These are phyloP conservation scores for Zoanthus sansibaricus DNA, from an alignment of 92 coral and sea anemone genomes.

Conservation along the genomic window DNA sequence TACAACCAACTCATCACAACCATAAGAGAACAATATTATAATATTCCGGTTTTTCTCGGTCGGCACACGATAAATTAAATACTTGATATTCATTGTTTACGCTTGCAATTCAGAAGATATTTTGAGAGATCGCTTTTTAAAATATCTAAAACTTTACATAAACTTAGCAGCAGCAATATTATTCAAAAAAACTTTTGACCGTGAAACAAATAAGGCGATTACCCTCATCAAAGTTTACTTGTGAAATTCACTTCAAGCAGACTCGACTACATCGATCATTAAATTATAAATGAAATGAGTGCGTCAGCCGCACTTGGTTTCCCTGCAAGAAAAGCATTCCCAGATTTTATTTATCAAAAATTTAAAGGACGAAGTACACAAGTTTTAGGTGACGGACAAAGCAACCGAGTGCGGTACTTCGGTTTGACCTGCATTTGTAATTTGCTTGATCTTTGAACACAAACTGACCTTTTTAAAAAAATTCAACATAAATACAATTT, in stretches of 20 bases:
- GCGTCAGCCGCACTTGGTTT: slow-evolving; percentile 8
- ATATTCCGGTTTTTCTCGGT: neutral
- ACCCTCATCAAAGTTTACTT: slow-evolving; percentile 19
- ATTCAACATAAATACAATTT: neutral
- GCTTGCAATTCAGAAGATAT: neutral
- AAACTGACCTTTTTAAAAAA: neutral
- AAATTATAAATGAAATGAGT: slow-evolving; percentile 35
- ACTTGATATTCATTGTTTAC: slow-evolving; percentile 34
- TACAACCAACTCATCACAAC: neutral
- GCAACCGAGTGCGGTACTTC: neutral
- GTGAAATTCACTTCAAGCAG: neutral
- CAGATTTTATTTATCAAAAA: neutral
- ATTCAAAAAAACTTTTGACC: neutral
- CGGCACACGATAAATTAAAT: neutral
- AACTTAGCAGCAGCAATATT: neutral
- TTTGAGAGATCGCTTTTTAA: slow-evolving; percentile 10
- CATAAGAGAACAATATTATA: slow-evolving; percentile 4
- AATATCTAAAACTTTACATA: neutral
- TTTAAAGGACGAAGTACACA: neutral
- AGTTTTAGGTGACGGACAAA: neutral
- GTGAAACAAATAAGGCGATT: neutral
- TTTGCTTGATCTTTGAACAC: neutral
- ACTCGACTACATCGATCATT: slow-evolving; percentile 26
- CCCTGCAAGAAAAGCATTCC: neutral
- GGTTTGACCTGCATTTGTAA: neutral